Base-by-base conservation (phyloP, 1,140 invertebrate species). In the Bicyclus anynana region DNA sequence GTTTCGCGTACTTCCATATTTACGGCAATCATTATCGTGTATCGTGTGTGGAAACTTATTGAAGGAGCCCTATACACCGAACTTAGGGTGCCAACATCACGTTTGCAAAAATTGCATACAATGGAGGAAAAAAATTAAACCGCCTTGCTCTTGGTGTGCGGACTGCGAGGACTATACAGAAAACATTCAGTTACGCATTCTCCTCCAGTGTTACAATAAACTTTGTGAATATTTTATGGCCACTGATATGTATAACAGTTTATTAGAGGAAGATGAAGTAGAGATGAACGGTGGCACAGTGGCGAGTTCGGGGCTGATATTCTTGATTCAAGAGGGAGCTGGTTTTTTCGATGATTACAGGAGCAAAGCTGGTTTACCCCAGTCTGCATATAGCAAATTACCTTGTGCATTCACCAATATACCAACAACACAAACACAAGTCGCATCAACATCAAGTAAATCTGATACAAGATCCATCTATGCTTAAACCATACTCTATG, bases 201-300 rank as follows among this genome's bases (percentile, higher is more conserved):
- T 97, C 16, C 78, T 97, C 48, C 93, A 96, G 70, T 96, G 96
- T 87, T 98, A 97, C 76, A 96, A 96, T 84, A 95, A 95, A 66
- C 89, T 97, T 9, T 97, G 96, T 90, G 91, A 94, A 73, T 96
- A 95, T 84, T 89, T 97, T 53, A 92, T 92, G 50, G 92, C 91
- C 53, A 94, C 94, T 2, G 89, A 91, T 14, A 90, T 95, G 40
- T 96, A 93, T 74, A 90, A 90, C 63, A 90, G 89, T 50, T 86
- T 93, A 66, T 80, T 91, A 67, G 90, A 91, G 53, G 90, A 90
- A 69, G 89, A 90, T 35, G 87, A 90, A 62, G 70, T 84, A 48
- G 63, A 82, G 42, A 85, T 89, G 27, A 90, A 85, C 57, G 77
- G 81, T 13, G 82, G 80, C 17, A 80, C 78, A 46, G 75, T 90